Evolutionary conservation across 2,888 invertebrate species (phyloP), one percentile per base, ranked within the genome.

Genomic region (Cepaea hortensis): DNA sequence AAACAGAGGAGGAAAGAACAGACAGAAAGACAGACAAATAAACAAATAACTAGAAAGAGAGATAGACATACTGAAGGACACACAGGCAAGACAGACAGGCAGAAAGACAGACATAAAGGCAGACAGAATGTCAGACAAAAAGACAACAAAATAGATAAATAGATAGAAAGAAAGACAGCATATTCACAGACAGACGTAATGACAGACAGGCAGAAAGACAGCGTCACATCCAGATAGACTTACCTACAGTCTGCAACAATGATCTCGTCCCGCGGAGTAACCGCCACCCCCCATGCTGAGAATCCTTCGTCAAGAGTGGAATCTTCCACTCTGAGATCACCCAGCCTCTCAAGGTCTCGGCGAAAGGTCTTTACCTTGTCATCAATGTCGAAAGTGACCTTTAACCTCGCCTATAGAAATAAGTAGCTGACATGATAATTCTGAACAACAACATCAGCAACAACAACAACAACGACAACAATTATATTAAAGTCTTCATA

Each of bases 271-370:
- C 88, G 88, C 46, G 90, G 86, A 0, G 91, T 92, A 82, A 92
- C 92, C 9, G 92, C 89, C 18, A 93, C 92, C 0, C 92, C 93
- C 92, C 93, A 92, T 3, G 89, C 89, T 3, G 91, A 90, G 35
- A 91, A 82, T 3, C 91, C 91, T 13, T 90, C 90, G 50, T 91
- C 91, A 0, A 90, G 88, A 23, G 89, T 90, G 3, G 90, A 90
- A n/a, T 89, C 90, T 68, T 92, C 91, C 3, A 91, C 85, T 70
- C 88, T 85, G 3, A 91, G 35, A 7, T 79, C 81, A 18, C 84
- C 90, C 46, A 90, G 87, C 3, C 81, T 81, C 68, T 87, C 75
- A 65, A 87, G 87, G 72, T 89, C 88, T 80, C 86, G 80, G 70
- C 80, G 84, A 77, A 91, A 92, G 23, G 86, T 81, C n/a, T 91